phyloP scores from a whole-genome alignment of 2,797 vertebrate species.

The Taeniopygia guttata region DNA sequence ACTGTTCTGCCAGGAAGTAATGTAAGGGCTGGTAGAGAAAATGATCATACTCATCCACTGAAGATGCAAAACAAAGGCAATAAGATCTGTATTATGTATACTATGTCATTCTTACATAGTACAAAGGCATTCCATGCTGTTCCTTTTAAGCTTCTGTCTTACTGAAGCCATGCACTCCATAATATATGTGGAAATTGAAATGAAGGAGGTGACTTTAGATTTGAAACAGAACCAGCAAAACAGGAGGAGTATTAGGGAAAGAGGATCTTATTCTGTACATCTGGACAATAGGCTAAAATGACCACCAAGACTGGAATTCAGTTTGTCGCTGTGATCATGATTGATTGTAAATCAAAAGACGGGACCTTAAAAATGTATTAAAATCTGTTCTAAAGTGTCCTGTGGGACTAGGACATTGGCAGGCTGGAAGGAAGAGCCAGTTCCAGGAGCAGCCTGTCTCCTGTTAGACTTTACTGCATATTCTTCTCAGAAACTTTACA shows the following conservation, averaged over 20 bases:
- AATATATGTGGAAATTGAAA: neutral
- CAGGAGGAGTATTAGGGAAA: neutral
- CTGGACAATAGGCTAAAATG: neutral
- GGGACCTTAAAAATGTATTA: neutral
- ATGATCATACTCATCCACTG: neutral
- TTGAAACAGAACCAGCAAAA: neutral
- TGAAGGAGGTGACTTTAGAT: neutral
- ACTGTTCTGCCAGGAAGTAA: neutral
- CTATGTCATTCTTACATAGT: neutral
- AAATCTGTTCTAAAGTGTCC: neutral
- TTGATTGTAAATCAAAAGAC: neutral
- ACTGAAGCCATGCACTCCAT: fast-evolving
- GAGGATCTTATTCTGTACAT: neutral
- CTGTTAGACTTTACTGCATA: neutral
- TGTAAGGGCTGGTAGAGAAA: neutral
- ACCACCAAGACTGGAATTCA: neutral
- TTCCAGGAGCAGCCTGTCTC: neutral
- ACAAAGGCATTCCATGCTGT: neutral
- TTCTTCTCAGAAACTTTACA: neutral
- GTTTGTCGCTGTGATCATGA: neutral
- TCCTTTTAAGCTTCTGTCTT: neutral
- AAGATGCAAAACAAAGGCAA: neutral
- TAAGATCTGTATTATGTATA: neutral
- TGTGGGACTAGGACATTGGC: neutral
- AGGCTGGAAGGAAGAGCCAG: neutral